phyloP scores from a whole-genome alignment of 2,888 invertebrate species.

The Corythucha ciliata region DNA sequence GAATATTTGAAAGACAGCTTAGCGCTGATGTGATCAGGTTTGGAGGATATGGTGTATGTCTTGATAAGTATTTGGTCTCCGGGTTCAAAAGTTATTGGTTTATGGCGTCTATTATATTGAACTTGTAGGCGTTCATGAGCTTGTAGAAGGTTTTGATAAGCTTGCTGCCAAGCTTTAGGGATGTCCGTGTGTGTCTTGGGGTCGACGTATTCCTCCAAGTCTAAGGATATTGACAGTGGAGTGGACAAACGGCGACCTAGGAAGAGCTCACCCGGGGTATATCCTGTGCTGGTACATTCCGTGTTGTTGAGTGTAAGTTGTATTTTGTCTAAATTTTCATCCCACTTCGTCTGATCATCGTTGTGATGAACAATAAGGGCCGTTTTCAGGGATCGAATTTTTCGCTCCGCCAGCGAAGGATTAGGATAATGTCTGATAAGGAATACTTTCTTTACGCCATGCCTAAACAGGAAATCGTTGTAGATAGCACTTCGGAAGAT shows the following conservation, averaged over 20 bases:
- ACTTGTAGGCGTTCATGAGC: conserved; percentile 6
- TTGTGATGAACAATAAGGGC: conserved; percentile 8
- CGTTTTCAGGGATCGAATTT: conserved; percentile 14
- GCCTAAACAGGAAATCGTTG: not conserved
- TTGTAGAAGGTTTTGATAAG: not conserved
- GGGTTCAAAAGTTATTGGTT: not conserved
- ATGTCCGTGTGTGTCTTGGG: no score
- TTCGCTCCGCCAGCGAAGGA: conserved; percentile 11
- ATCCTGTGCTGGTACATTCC: conserved; percentile 9
- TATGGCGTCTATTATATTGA: conserved; percentile 1
- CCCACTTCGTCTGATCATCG: conserved; percentile 13
- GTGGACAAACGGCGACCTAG: conserved; percentile 9
- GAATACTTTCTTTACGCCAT: not conserved
- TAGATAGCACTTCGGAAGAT: not conserved
- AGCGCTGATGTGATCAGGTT: not conserved
- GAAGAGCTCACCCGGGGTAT: conserved; percentile 14
- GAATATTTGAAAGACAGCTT: not conserved
- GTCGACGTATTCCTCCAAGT: no score
- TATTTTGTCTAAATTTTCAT: not conserved
- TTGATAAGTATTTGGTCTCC: conserved; percentile 8
- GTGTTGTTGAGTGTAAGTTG: conserved; percentile 14
- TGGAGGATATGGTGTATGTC: conserved; percentile 12
- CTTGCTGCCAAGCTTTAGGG: conserved; percentile 1
- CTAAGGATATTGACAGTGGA: conserved; percentile 11
- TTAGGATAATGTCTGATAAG: conserved; percentile 9